Evolutionary conservation across 2,888 invertebrate genomes (phyloP), one percentile per base, ranked within the genome.

Genomic region (Eumerus sabulonum): DNA sequence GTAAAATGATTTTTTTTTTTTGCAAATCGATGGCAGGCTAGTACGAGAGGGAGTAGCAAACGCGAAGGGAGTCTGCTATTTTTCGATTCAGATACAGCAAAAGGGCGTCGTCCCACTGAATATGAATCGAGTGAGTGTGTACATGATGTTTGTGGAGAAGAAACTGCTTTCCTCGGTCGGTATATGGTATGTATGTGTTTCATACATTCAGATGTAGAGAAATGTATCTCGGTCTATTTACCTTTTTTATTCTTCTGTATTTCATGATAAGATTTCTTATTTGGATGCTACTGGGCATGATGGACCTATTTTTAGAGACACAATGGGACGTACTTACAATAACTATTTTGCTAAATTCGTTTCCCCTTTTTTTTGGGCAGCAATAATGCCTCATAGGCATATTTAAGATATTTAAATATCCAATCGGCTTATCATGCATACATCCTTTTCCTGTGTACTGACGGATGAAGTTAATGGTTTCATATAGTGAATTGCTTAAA

Each of bases 21-120:
- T 54, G 44, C 67, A 67, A 77, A 77, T 77, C 72, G 62, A 71
- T 71, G 54, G 7, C 62, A 27, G 2, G 27, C 27, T 27, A 7
- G 27, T 27, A 7, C 27, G 27, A 2, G 27, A 27, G n/a, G 35
- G 47, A n/a, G 11, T 3, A n/a, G 2, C n/a, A 40, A 40, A 40
- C 48, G 50, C 12, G 44, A n/a, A 53, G 59, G 18, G n/a, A n/a
- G n/a, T n/a, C n/a, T 60, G 64, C 38, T 72, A 44, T 57, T 45
- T 53, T 42, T 51, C 9, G 35, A 62, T 42, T 57, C 45, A 51
- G 62, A 77, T 19, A 66, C 57, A 47, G 57, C 42, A 77, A 77
- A 77, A 77, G 77, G 77, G 77, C 77, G 77, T 77, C 77, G 77
- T 72, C 77, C 67, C 62, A 68, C 72, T 63, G 71, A 63, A 77